A percentile compares a stretch with the other conserved stretches of the same genome.
Evolutionary conservation across 1,140 invertebrate genomes (phyloP).

Genomic region (Episyrphus balteatus): DNA sequence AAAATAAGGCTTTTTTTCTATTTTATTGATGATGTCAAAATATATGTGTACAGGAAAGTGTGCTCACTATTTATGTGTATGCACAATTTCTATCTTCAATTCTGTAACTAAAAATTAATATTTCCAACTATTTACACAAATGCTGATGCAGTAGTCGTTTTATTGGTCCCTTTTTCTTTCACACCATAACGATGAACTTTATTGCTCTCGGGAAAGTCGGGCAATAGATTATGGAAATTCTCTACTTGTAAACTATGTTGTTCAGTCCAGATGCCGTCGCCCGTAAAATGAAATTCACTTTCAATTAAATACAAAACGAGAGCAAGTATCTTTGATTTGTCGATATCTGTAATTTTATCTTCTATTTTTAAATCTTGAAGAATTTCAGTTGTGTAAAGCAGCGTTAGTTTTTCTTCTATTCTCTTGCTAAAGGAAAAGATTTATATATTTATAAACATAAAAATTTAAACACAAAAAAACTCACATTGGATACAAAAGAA

Average conservation of each 20-base stretch:
- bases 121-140: too few species aligned
- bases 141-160: too few species aligned
- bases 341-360: conserved; percentile 4
- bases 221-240: conserved; percentile 32
- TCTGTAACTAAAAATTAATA: too few species aligned
- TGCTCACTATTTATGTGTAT: too few species aligned
- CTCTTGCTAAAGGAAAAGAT: conserved; percentile 15
- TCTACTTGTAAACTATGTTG: conserved; percentile 30
- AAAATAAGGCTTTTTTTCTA: too few species aligned
- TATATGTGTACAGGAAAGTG: too few species aligned
- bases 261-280: conserved; percentile 38
- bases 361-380: conserved; percentile 23
- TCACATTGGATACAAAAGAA: conserved; percentile 45
- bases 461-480: conserved; percentile 1
- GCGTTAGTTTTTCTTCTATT: conserved; percentile 26
- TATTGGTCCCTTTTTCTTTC: conserved; percentile 15
- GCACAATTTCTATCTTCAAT: too few species aligned
- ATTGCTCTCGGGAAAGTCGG: conserved; percentile 31
- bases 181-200: conserved; percentile 34
- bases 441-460: background rate
- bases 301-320: conserved; percentile 38
- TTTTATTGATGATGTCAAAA: too few species aligned
- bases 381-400: conserved; percentile 15
- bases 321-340: conserved; percentile 18
- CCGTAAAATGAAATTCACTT: conserved; percentile 36